Evolutionary conservation across 2,113 vertebrate species (phyloP).

Genomic region (Ranitomeya imitator): DNA sequence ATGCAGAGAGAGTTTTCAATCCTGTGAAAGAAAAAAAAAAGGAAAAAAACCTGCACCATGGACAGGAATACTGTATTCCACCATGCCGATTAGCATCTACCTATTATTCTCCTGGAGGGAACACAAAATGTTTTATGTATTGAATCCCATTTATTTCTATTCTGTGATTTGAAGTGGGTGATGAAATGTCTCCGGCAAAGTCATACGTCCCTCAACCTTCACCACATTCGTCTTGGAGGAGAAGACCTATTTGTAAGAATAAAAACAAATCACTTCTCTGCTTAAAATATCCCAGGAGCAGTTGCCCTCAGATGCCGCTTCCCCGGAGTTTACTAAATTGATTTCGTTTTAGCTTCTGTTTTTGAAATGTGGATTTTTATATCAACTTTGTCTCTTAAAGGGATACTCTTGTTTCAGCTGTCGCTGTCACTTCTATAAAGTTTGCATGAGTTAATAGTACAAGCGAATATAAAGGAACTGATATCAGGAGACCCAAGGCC

Average conservation of each 20-base stretch:
- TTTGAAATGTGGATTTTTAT: not conserved
- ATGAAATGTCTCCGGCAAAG: slow-evolving; percentile 36
- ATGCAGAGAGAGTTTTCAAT: slow-evolving; percentile 18
- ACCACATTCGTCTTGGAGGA: not conserved
- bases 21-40: not conserved
- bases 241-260: slow-evolving; percentile 11
- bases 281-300: slow-evolving; percentile 25
- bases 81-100: slow-evolving; percentile 25
- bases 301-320: not conserved
- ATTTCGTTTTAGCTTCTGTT: slow-evolving; percentile 10
- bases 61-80: not conserved
- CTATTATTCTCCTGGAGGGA: slow-evolving; percentile 29
- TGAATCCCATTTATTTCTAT: slow-evolving; percentile 30
- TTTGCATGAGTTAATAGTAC: too few species aligned
- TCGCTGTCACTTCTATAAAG: too few species aligned
- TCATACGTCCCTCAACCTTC: slow-evolving; percentile 41
- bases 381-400: not conserved
- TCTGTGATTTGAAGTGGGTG: slow-evolving; percentile 22
- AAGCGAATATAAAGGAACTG: too few species aligned
- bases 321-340: slow-evolving; percentile 30
- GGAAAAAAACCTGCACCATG: not conserved
- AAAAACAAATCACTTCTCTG: slow-evolving; percentile 5
- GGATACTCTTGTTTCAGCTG: too few species aligned
- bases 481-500: too few species aligned
- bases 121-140: slow-evolving; percentile 54